phyloP scores from a whole-genome alignment of 2,888 invertebrate species.

The Orthosia incerta region DNA sequence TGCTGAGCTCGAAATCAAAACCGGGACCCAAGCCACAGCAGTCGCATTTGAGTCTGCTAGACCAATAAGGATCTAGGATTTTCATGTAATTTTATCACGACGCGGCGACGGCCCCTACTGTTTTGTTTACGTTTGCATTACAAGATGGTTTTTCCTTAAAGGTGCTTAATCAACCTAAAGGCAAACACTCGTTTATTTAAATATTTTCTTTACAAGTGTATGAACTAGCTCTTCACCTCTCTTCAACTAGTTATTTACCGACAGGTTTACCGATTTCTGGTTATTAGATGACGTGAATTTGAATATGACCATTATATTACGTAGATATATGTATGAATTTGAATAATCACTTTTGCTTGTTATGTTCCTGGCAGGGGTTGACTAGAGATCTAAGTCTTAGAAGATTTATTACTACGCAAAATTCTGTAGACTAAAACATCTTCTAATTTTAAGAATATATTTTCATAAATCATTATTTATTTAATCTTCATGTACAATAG shows the following conservation, averaged over 20 bases:
- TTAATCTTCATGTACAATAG: no score
- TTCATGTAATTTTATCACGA: neutral
- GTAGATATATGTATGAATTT: neutral
- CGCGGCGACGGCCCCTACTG: rapidly evolving
- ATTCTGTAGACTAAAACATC: no score
- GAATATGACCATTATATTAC: neutral
- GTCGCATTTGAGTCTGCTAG: neutral
- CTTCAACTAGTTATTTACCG: slow-evolving; percentile 17
- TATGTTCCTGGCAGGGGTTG: neutral
- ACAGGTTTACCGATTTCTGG: slow-evolving; percentile 13
- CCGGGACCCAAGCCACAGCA: neutral
- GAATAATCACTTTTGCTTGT: neutral
- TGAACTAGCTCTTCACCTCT: slow-evolving; percentile 14
- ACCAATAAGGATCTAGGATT: neutral
- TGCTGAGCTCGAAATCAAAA: neutral
- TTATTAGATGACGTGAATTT: neutral
- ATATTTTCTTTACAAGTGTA: slow-evolving; percentile 10
- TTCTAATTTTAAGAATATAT: no score
- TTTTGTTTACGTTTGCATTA: slow-evolving; percentile 7
- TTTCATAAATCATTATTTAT: no score
- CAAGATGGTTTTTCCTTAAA: slow-evolving; percentile 33
- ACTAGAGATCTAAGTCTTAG: neutral
- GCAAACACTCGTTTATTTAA: slow-evolving; percentile 21
- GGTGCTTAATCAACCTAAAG: neutral
- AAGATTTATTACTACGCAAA: no score